Conservation (phyloP, 53 echinoderm and acorn worm species). For the Holothuria scabra region DNA sequence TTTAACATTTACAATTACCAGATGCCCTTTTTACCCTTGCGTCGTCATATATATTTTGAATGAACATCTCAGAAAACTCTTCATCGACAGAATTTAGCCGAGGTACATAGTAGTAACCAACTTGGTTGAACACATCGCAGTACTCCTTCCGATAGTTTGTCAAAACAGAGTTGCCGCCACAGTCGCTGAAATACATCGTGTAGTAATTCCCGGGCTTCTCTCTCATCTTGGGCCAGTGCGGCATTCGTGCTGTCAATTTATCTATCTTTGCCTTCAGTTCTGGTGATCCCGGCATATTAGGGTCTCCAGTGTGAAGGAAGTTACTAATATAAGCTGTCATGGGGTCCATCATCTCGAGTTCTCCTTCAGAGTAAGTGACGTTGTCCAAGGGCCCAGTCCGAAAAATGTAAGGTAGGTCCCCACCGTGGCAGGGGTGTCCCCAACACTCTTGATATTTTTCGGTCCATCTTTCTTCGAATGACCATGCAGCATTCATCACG, state of each 20-base stretch:
- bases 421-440: constrained; percentile 41
- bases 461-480: constrained; percentile 34
- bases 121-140: constrained; percentile 10
- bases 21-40: too few relatives aligned
- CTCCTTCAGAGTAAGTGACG: constrained; percentile 6
- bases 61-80: neutral
- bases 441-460: constrained; percentile 12
- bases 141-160: constrained; percentile 8
- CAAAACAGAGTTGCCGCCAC: constrained; percentile 29
- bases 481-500: constrained; percentile 22
- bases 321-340: constrained; percentile 33
- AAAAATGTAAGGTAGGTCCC: constrained; percentile 42
- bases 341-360: constrained; percentile 11
- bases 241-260: neutral
- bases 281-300: constrained; percentile 24
- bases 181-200: constrained; percentile 26
- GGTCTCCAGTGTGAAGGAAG: constrained; percentile 47
- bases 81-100: constrained; percentile 9
- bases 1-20: too few relatives aligned
- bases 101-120: constrained; percentile 31
- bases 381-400: constrained; percentile 36
- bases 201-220: constrained; percentile 28
- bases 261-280: neutral
- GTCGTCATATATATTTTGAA: too few relatives aligned
- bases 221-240: constrained; percentile 24